Evolutionary conservation across 2,797 vertebrate species (phyloP).

Genomic region (Rallus crepitans): DNA sequence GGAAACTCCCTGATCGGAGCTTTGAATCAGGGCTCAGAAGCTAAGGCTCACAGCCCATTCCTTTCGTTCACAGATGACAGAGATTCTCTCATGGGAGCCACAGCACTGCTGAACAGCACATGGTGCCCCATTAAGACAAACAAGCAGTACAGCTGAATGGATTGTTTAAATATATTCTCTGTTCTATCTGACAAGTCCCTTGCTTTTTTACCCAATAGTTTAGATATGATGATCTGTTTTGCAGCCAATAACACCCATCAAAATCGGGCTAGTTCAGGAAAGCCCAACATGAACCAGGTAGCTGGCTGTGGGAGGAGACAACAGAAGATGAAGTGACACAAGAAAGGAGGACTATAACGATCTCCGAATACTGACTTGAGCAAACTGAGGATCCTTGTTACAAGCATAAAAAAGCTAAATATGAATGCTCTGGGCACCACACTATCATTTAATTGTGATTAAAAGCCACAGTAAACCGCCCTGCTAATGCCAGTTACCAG

Average conservation of each 20-base stretch:
- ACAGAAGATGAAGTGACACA: rapidly evolving
- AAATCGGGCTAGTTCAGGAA: neutral
- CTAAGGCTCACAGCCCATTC: neutral
- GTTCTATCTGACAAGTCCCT: neutral
- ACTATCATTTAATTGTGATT: neutral
- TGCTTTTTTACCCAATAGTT: neutral
- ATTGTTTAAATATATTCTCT: neutral
- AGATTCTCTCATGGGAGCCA: neutral
- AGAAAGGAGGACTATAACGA: neutral
- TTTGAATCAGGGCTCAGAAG: neutral
- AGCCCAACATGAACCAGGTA: neutral
- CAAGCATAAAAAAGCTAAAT: neutral
- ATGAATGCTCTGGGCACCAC: neutral
- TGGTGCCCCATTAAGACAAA: neutral
- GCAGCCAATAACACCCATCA: neutral
- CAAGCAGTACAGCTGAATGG: neutral
- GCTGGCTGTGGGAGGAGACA: rapidly evolving
- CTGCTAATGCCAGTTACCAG: neutral
- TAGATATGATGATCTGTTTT: neutral
- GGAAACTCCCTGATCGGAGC: neutral
- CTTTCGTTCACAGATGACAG: neutral
- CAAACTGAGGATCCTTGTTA: neutral
- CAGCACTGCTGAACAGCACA: no score
- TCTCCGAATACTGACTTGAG: neutral
- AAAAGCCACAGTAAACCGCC: neutral